These are phyloP conservation scores for Parauchenoglanis punctatus DNA, from an alignment of 2,797 vertebrate species.

Conservation along the genomic window DNA sequence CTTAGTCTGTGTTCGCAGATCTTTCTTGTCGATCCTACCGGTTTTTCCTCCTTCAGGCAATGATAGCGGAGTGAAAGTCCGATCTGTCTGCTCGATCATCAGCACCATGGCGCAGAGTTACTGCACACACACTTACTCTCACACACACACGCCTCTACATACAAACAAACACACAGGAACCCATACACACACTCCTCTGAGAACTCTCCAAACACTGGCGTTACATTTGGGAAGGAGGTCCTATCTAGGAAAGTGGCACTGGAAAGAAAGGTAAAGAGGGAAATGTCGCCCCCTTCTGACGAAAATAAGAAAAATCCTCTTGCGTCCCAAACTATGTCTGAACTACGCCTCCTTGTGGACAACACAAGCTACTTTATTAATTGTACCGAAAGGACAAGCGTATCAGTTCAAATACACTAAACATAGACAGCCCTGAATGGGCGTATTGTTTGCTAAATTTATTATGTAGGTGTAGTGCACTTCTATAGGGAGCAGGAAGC, in stretches of 20 bases:
- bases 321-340: neutral
- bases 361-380: neutral
- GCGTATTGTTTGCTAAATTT: neutral
- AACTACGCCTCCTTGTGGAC: neutral
- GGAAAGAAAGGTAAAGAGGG: slow-evolving; percentile 41
- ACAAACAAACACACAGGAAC: slow-evolving; percentile 10
- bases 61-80: slow-evolving; percentile 60
- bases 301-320: neutral
- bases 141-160: slow-evolving; percentile 30
- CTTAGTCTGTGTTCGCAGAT: slow-evolving; percentile 64
- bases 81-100: slow-evolving; percentile 70
- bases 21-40: slow-evolving; percentile 48
- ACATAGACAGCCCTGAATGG: neutral
- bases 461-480: neutral
- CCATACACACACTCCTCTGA: slow-evolving; percentile 30
- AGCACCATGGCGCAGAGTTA: slow-evolving; percentile 58
- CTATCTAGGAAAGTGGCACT: slow-evolving; percentile 40
- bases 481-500: neutral
- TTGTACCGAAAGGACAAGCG: neutral
- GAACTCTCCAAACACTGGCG: slow-evolving; percentile 6
- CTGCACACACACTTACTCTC: neutral
- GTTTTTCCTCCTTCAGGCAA: slow-evolving; percentile 57
- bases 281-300: slow-evolving; percentile 36
- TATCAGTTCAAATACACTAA: neutral
- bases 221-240: slow-evolving; percentile 62